phyloP scores from a whole-genome alignment of 1,140 invertebrate species.

The Ruditapes philippinarum region DNA sequence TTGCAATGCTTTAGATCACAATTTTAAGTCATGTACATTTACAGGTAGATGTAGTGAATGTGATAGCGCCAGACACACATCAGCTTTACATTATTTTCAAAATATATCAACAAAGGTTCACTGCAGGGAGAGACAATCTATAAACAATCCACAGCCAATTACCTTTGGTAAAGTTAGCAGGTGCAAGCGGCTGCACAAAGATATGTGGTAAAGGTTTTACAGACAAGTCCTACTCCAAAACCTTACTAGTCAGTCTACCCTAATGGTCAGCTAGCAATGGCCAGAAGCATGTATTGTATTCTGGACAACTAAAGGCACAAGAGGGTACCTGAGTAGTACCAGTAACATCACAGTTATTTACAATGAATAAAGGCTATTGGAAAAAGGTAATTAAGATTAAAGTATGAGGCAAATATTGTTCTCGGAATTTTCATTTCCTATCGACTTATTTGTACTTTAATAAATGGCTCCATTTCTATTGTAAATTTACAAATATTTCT shows the following conservation, averaged over 20 bases:
- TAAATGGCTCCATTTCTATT: too few species aligned
- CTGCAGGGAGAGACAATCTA: background rate
- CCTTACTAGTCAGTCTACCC: slow-evolving; percentile 31
- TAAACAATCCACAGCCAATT: background rate
- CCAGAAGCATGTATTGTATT: slow-evolving; percentile 48
- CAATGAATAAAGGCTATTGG: too few species aligned
- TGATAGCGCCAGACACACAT: slow-evolving; percentile 13
- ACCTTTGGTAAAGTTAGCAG: background rate
- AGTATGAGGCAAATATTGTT: too few species aligned
- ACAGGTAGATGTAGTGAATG: slow-evolving; percentile 24
- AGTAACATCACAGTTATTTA: too few species aligned
- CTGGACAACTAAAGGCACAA: slow-evolving; percentile 69
- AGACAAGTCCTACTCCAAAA: slow-evolving; percentile 70
- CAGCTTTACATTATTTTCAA: background rate
- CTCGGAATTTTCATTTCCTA: too few species aligned
- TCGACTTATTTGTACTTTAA: too few species aligned
- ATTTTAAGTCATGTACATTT: slow-evolving; percentile 21
- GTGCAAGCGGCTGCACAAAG: slow-evolving; percentile 51
- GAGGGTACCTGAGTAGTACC: too few species aligned
- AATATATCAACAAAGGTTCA: background rate
- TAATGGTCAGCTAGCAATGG: background rate
- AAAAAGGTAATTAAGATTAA: too few species aligned
- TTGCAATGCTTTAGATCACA: background rate
- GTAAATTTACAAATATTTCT: too few species aligned
- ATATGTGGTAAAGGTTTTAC: slow-evolving; percentile 50